Base-by-base conservation (phyloP, 1,140 invertebrate genomes). In the Camponotus pennsylvanicus region DNA sequence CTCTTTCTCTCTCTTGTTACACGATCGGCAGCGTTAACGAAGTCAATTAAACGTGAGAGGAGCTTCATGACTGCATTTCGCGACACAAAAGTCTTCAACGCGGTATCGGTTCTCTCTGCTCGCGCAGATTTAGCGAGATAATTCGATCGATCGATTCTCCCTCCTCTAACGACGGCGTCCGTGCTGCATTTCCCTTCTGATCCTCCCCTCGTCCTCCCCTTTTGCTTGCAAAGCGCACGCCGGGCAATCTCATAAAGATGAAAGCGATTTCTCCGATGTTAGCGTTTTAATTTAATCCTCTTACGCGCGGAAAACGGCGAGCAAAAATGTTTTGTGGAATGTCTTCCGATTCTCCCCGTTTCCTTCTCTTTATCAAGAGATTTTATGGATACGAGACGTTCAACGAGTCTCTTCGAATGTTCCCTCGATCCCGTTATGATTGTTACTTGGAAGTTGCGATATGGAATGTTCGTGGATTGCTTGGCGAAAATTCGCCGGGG, bases 181-280 rank as follows among this genome's bases (percentile, higher is more conserved):
- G 37, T 11, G 6, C 34, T 27, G 55, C 27, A 45, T 73, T 61
- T 83, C 59, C 32, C 45, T 57, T 1, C 18, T 15, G 7, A 6
- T 15, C n/a, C 34, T 18, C 2, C 6, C 4, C 7, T 15, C 27
- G 1, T 13, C 6, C 37, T 32, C 27, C 40, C 37, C 79, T 34
- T 71, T 73, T 61, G 79, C 79, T 83, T 73, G 79, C 79, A 83
- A 83, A 83, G 55, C 79, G 79, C 57, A 37, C 67, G 69, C 40
- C 69, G 79, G 79, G 69, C 79, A 73, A 83, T 83, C 79, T 83
- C 79, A 83, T 83, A 83, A 83, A 83, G 79, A 83, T 83, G 79
- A 83, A 83, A 83, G 79, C 79, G 79, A 83, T 83, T 83, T 83
- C 79, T 63, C 79, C 79, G 79, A 83, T 83, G 79, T 83, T 83